These are phyloP conservation scores for Pollimyrus isidori DNA, from an alignment of 2,113 vertebrate species.

Conservation along the genomic window DNA sequence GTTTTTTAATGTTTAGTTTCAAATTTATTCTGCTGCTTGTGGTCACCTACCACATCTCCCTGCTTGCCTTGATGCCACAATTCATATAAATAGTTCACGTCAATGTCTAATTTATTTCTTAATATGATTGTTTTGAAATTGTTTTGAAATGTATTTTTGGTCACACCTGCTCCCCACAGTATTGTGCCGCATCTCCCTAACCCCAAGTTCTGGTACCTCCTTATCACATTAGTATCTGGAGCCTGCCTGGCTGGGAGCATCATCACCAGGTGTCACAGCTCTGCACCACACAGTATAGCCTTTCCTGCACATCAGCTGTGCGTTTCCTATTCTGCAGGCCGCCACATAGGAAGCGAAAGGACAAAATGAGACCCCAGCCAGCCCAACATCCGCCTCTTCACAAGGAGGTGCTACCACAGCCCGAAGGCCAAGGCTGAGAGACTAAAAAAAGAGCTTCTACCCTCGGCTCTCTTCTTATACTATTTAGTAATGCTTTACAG, in stretches of 20 bases:
- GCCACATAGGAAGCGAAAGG: not conserved
- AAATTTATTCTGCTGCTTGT: too few relatives aligned
- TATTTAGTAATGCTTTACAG: not conserved
- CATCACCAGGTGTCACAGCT: not conserved
- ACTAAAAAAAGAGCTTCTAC: not conserved
- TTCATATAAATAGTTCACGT: not conserved
- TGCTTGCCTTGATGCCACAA: not conserved
- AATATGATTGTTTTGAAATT: not conserved
- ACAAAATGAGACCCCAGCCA: not conserved
- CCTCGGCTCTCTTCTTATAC: not conserved
- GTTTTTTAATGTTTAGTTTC: too few relatives aligned
- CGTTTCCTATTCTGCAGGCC: not conserved
- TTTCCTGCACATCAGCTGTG: not conserved
- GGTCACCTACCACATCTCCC: not conserved
- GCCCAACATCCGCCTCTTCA: not conserved
- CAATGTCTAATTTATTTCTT: not conserved
- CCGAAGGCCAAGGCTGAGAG: not conserved
- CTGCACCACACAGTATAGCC: not conserved
- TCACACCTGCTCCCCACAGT: not conserved
- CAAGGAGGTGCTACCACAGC: not conserved
- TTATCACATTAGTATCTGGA: not conserved
- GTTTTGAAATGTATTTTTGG: not conserved
- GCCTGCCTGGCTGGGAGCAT: not conserved
- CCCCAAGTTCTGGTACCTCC: too few relatives aligned
- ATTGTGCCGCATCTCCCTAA: not conserved